Conservation (phyloP, 2,797 vertebrate genomes). For the Enteromius afrohamiltoni region DNA sequence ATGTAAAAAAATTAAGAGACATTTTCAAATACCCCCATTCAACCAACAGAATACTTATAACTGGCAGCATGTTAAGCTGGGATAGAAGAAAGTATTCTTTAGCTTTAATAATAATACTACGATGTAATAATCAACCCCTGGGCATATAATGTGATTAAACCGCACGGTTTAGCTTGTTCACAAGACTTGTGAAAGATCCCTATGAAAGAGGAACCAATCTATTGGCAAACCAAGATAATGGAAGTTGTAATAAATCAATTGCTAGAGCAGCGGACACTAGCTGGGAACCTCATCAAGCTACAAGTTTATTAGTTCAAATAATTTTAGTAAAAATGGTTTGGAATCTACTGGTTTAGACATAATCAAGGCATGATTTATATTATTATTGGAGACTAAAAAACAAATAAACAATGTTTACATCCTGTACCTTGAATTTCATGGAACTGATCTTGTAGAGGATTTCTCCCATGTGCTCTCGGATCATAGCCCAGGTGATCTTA, state of each 20-base stretch:
- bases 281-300: neutral
- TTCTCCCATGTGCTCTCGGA: conserved; percentile 93
- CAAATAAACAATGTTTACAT: neutral
- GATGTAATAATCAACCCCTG: neutral
- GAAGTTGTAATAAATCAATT: conserved; percentile 1
- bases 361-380: neutral
- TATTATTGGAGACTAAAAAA: neutral
- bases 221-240: neutral
- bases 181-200: neutral
- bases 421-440: conserved; percentile 95
- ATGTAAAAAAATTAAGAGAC: neutral
- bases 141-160: neutral
- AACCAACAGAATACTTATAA: neutral
- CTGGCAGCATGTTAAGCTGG: neutral
- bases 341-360: neutral
- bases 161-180: neutral
- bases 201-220: conserved; percentile 17
- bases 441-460: conserved; percentile 91
- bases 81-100: neutral
- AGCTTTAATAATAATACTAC: neutral
- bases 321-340: neutral
- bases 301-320: neutral
- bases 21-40: neutral
- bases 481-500: conserved; percentile 96
- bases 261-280: neutral